A percentile compares a stretch with the other conserved stretches of the same genome.
Evolutionary conservation across 30 jellyfish, hydroid and myxozoan genomes (phyloP).

Genomic region (Nemopilema nomurai): DNA sequence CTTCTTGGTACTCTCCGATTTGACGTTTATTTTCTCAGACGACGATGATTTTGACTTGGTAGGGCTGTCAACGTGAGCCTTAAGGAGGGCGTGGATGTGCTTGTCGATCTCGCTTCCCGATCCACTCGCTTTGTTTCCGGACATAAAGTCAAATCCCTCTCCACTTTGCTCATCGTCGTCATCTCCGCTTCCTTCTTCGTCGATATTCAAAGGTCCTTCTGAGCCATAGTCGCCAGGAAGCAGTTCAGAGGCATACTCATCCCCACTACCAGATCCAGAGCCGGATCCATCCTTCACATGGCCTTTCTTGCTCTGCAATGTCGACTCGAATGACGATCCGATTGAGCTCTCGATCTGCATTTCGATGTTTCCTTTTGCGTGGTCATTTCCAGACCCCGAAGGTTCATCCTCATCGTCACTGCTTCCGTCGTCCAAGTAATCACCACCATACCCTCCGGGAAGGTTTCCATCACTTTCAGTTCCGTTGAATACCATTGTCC

Average conservation of each 20-base stretch:
- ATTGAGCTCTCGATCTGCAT: slow-evolving; percentile 95
- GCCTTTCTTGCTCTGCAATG: slow-evolving; percentile 61
- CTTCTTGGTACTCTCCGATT: not conserved
- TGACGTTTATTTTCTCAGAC: slow-evolving; percentile 36
- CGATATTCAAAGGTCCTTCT: slow-evolving; percentile 69
- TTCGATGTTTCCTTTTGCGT: slow-evolving; percentile 76
- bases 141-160: slow-evolving; percentile 66
- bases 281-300: slow-evolving; percentile 44
- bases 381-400: slow-evolving; percentile 73
- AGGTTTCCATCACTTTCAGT: slow-evolving; percentile 72
- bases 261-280: slow-evolving; percentile 84
- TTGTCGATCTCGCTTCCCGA: slow-evolving; percentile 58
- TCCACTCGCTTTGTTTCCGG: slow-evolving; percentile 77
- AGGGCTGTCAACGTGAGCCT: slow-evolving; percentile 65
- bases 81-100: slow-evolving; percentile 58
- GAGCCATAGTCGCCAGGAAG: slow-evolving; percentile 91
- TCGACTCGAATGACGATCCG: slow-evolving; percentile 93
- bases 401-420: slow-evolving; percentile 49
- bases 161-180: slow-evolving; percentile 68
- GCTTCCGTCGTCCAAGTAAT: slow-evolving; percentile 63
- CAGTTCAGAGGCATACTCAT: slow-evolving; percentile 61
- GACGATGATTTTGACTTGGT: slow-evolving; percentile 17
- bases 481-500: slow-evolving; percentile 83
- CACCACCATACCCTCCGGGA: slow-evolving; percentile 97
- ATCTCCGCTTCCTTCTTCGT: slow-evolving; percentile 74